Conservation (phyloP, 2,888 invertebrate genomes). For the Melanostoma scalare region DNA sequence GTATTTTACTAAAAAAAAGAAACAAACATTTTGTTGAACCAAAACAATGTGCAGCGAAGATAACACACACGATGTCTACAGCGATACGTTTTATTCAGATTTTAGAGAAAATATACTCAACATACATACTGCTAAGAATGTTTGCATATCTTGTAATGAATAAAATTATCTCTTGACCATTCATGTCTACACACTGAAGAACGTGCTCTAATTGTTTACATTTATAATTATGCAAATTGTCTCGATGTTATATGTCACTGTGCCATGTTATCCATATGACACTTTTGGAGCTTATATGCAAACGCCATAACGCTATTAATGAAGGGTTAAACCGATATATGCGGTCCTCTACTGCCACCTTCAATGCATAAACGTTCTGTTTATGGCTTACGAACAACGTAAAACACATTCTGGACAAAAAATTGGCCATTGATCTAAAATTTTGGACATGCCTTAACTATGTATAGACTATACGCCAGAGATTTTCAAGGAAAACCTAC, state of each 20-base stretch:
- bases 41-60: conserved; percentile 15
- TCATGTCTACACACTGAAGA: not conserved
- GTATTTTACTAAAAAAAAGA: no score
- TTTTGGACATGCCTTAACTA: conserved; percentile 43
- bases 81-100: no score
- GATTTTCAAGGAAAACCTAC: conserved; percentile 54
- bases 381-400: conserved; percentile 41
- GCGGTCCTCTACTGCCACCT: conserved; percentile 28
- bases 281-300: conserved; percentile 15
- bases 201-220: conserved; percentile 43
- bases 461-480: conserved; percentile 34
- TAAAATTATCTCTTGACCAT: conserved; percentile 60
- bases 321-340: conserved; percentile 42
- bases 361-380: conserved; percentile 20
- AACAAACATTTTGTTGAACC: conserved; percentile 2
- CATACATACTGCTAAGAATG: conserved; percentile 21
- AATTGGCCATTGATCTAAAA: conserved; percentile 58
- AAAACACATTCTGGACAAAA: conserved; percentile 39
- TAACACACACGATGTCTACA: not conserved
- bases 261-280: conserved; percentile 18
- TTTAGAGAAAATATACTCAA: not conserved
- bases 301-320: conserved; percentile 21
- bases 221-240: conserved; percentile 17
- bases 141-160: conserved; percentile 41
- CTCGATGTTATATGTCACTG: conserved; percentile 38